Evolutionary conservation across 2,888 invertebrate genomes (phyloP).

Genomic region (Drosophila parthenogenetica): DNA sequence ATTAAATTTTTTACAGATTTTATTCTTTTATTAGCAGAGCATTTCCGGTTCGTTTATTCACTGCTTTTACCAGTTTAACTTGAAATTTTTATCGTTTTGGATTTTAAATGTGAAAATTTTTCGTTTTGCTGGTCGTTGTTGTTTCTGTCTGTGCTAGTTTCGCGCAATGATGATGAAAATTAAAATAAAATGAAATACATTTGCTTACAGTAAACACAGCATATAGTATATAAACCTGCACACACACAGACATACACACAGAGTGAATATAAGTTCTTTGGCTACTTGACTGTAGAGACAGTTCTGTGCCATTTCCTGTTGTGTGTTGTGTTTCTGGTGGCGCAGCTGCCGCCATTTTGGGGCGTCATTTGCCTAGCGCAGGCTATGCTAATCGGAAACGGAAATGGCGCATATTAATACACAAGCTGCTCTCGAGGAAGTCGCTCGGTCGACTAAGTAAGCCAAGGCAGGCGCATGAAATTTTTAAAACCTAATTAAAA

Average conservation of each 20-base stretch:
- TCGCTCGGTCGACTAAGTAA: constrained; percentile 54
- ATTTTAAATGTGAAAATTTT: constrained; percentile 77
- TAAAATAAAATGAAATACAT: constrained; percentile 81
- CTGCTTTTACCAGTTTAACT: constrained; percentile 29
- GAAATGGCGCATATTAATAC: constrained; percentile 82
- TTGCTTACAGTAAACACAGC: constrained; percentile 61
- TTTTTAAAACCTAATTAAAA: constrained; percentile 82
- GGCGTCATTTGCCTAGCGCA: constrained; percentile 60
- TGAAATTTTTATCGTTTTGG: constrained; percentile 75
- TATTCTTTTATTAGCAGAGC: constrained; percentile 24
- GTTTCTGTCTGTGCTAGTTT: constrained; percentile 70
- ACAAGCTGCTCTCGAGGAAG: constrained; percentile 76
- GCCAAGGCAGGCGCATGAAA: constrained; percentile 68
- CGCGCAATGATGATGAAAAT: constrained; percentile 80
- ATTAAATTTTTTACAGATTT: neutral
- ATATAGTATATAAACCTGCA: constrained; percentile 1
- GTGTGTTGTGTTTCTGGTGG: constrained; percentile 49
- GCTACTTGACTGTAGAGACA: constrained; percentile 62
- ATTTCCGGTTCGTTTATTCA: constrained; percentile 27
- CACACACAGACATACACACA: constrained; percentile 15
- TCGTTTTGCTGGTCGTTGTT: constrained; percentile 44
- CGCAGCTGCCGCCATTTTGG: constrained; percentile 76
- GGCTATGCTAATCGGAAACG: constrained; percentile 82
- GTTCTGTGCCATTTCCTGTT: constrained; percentile 77
- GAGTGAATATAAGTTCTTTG: constrained; percentile 37